phyloP scores from a whole-genome alignment of 1,140 invertebrate species.

The Drosophila lowei region DNA sequence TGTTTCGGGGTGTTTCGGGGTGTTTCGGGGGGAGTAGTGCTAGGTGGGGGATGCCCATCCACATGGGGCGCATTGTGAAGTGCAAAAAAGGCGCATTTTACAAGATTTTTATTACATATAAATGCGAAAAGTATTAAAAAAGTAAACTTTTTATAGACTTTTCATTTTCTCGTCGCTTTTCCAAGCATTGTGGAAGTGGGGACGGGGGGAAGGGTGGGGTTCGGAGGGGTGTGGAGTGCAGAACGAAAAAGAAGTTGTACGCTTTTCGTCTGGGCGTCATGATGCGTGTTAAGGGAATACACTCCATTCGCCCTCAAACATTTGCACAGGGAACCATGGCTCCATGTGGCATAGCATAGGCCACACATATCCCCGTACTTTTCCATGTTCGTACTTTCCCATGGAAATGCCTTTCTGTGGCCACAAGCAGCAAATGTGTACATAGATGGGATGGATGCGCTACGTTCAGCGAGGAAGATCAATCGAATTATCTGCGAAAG shows the following conservation, averaged over 20 bases:
- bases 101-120: conserved; percentile 82
- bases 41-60: background rate
- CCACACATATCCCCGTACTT: conserved; percentile 5
- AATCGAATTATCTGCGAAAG: background rate
- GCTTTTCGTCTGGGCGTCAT: conserved; percentile 73
- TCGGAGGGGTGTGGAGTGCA: conserved; percentile 11
- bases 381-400: background rate
- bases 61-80: conserved; percentile 67
- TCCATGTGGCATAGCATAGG: conserved; percentile 14
- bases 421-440: conserved; percentile 19
- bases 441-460: conserved; percentile 7
- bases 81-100: conserved; percentile 81
- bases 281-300: conserved; percentile 74
- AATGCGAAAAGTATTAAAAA: conserved; percentile 80
- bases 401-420: conserved; percentile 37
- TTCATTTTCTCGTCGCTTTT: conserved; percentile 52
- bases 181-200: background rate
- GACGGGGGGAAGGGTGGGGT: too few species aligned
- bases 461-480: conserved; percentile 9
- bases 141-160: conserved; percentile 81
- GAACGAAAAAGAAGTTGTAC: conserved; percentile 56
- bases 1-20: too few species aligned
- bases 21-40: too few species aligned
- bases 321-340: conserved; percentile 7
- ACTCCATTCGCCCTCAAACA: conserved; percentile 3